Evolutionary conservation across 2,113 vertebrate species (phyloP).

Genomic region (Sebastes fasciatus): DNA sequence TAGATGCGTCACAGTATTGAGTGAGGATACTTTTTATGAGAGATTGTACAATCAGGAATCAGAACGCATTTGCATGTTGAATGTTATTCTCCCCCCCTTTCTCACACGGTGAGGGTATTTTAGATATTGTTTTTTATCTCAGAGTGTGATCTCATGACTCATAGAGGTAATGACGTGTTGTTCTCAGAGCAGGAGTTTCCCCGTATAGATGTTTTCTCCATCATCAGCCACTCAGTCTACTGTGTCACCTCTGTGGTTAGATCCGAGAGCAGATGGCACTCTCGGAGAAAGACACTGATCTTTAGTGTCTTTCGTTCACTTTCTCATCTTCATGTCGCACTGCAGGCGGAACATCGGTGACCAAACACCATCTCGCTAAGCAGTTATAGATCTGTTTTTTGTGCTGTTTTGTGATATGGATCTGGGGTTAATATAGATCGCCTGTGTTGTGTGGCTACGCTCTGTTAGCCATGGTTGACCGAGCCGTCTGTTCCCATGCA

Average conservation of each 20-base stretch:
- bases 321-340: slow-evolving; percentile 1
- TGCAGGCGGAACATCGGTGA: neutral
- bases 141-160: slow-evolving; percentile 36
- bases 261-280: slow-evolving; percentile 15
- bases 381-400: slow-evolving; percentile 24
- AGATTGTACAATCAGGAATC: neutral
- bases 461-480: slow-evolving; percentile 55
- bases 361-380: neutral
- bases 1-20: neutral
- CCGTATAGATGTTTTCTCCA: neutral
- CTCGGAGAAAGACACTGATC: neutral
- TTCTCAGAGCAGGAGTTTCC: slow-evolving; percentile 45
- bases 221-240: slow-evolving; percentile 15
- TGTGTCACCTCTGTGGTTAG: slow-evolving; percentile 17
- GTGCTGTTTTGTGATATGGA: slow-evolving; percentile 45
- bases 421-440: slow-evolving; percentile 49
- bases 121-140: slow-evolving; percentile 19
- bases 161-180: neutral
- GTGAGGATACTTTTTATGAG: neutral
- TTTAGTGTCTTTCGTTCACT: neutral
- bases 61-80: slow-evolving; percentile 6
- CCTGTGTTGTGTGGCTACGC: slow-evolving; percentile 19
- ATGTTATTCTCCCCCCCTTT: neutral
- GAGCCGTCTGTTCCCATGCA: slow-evolving; percentile 58
- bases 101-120: neutral